Conservation (phyloP, 2,113 vertebrate genomes). For the Chaetura pelagica region DNA sequence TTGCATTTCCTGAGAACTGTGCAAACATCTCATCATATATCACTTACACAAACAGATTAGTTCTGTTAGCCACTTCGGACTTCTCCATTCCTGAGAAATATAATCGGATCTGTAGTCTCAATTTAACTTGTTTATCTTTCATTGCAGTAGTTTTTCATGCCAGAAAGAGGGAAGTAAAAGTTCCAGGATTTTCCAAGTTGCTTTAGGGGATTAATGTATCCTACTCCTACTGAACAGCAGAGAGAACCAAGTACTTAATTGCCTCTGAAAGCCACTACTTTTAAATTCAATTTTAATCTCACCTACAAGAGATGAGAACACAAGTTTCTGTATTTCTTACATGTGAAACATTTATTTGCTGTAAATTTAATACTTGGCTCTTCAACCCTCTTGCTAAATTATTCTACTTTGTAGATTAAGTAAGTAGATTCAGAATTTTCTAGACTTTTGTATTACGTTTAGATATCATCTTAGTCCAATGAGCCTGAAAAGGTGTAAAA, state of each 20-base stretch:
- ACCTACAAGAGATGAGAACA: background rate
- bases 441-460: background rate
- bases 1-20: background rate
- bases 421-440: background rate
- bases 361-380: background rate
- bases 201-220: background rate
- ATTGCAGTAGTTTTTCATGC: background rate
- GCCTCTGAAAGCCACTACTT: background rate
- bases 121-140: background rate
- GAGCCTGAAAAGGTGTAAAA: background rate
- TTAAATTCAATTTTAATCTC: background rate
- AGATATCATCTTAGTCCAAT: background rate
- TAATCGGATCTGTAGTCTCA: background rate
- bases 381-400: background rate
- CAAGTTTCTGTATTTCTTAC: background rate
- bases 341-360: background rate
- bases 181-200: background rate
- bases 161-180: background rate
- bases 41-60: slow-evolving; percentile 18
- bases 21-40: background rate
- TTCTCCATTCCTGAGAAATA: background rate
- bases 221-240: background rate
- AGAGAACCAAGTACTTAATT: background rate
- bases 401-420: background rate
- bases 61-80: background rate